These are phyloP conservation scores for Acronicta alni DNA, from an alignment of 2,888 invertebrate species.

Conservation along the genomic window DNA sequence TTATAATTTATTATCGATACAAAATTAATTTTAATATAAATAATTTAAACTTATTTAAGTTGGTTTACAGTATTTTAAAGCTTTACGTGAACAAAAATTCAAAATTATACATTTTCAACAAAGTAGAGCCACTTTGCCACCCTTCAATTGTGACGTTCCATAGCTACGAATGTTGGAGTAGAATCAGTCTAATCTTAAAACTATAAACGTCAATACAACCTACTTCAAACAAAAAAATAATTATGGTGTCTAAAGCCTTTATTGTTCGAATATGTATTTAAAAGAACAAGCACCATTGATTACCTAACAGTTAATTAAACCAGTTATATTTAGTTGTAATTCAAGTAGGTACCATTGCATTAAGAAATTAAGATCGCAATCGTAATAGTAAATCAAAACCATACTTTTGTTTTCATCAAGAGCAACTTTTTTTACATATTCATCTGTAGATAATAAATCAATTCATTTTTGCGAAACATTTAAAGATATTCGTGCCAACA, in stretches of 20 bases:
- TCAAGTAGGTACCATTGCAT: slow-evolving; percentile 59
- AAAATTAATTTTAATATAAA: too few relatives aligned
- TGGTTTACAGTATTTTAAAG: too few relatives aligned
- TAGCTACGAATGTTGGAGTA: slow-evolving; percentile 24
- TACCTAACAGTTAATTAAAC: slow-evolving; percentile 58
- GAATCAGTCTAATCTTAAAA: slow-evolving; percentile 35
- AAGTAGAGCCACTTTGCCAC: slow-evolving; percentile 2
- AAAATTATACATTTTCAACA: not conserved
- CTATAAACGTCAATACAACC: slow-evolving; percentile 12
- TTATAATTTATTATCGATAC: too few relatives aligned
- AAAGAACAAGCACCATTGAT: slow-evolving; percentile 16
- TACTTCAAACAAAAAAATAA: slow-evolving; percentile 15
- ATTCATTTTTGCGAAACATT: not conserved
- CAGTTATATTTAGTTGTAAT: slow-evolving; percentile 63
- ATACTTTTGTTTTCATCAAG: slow-evolving; percentile 31
- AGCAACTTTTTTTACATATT: slow-evolving; percentile 6
- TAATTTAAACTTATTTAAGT: too few relatives aligned
- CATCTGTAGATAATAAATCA: not conserved
- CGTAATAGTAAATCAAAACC: slow-evolving; percentile 42
- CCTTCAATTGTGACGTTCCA: slow-evolving; percentile 8
- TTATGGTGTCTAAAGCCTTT: slow-evolving; percentile 16
- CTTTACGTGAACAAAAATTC: not conserved
- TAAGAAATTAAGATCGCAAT: slow-evolving; percentile 67
- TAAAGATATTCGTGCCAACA: slow-evolving; percentile 35
- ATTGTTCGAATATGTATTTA: slow-evolving; percentile 27